Conservation (phyloP, 2,797 vertebrate species). For the Avahi laniger region DNA sequence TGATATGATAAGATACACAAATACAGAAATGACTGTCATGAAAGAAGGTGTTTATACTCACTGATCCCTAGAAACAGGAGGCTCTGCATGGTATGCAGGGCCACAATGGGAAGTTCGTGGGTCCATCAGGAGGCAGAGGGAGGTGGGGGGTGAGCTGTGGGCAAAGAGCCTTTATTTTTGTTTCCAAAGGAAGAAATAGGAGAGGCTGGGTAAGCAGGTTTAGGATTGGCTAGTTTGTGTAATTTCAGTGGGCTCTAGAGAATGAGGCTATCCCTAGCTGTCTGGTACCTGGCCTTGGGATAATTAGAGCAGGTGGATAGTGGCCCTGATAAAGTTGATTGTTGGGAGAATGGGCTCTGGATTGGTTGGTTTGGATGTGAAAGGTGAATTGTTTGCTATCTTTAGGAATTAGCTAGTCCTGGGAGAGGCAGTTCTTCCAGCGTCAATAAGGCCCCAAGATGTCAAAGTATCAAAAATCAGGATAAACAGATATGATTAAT, state of each 20-base stretch:
- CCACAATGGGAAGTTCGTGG: not conserved
- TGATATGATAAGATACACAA: not conserved
- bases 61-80: not conserved
- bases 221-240: not conserved
- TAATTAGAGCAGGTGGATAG: not conserved
- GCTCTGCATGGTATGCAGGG: not conserved
- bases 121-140: not conserved
- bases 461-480: not conserved
- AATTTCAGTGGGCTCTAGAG: not conserved
- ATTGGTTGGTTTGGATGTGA: not conserved
- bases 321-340: not conserved
- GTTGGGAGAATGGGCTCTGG: not conserved
- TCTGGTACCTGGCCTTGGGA: not conserved
- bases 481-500: not conserved
- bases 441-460: not conserved
- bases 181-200: not conserved
- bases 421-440: not conserved
- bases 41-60: not conserved
- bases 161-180: not conserved
- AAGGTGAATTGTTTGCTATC: not conserved
- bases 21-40: not conserved
- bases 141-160: not conserved
- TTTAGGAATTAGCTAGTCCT: not conserved
- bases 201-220: not conserved
- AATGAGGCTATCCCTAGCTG: not conserved